Percentiles rank a stretch among this genome's conserved stretches.
Conservation (phyloP, 1,140 invertebrate genomes). For the Drosophila kurseongensis region DNA sequence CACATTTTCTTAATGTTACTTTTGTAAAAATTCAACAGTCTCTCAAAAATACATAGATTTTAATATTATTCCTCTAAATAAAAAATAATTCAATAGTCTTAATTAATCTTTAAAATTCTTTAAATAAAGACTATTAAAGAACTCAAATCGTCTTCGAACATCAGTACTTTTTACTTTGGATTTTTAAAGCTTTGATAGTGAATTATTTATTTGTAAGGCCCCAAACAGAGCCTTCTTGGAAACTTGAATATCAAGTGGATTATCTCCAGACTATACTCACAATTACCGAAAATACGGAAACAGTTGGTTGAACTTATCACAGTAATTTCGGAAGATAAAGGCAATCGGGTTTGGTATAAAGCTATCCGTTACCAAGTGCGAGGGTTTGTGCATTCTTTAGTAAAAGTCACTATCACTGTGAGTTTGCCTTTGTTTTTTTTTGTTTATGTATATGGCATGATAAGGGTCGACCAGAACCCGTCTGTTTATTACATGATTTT, state of each 20-base stretch:
- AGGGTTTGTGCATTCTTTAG: constrained; percentile 25
- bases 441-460: constrained; percentile 29
- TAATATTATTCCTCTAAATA: too few relatives aligned
- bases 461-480: constrained; percentile 15
- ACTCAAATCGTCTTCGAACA: too few relatives aligned
- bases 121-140: too few relatives aligned
- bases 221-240: background rate
- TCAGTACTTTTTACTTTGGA: too few relatives aligned
- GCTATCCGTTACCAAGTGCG: constrained; percentile 8
- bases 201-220: background rate
- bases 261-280: constrained; percentile 12
- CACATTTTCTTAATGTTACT: background rate
- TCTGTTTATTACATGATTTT: constrained; percentile 52
- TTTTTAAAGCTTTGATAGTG: too few relatives aligned
- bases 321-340: constrained; percentile 29
- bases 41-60: too few relatives aligned
- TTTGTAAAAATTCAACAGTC: too few relatives aligned
- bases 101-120: too few relatives aligned
- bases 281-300: constrained; percentile 3
- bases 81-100: too few relatives aligned
- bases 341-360: constrained; percentile 32
- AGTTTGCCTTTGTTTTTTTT: constrained; percentile 47
- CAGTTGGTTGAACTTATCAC: constrained; percentile 19
- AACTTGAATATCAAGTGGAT: constrained; percentile 7
- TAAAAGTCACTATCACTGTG: constrained; percentile 46